Base-by-base conservation (phyloP, 2,113 vertebrate species). In the Progne subis region DNA sequence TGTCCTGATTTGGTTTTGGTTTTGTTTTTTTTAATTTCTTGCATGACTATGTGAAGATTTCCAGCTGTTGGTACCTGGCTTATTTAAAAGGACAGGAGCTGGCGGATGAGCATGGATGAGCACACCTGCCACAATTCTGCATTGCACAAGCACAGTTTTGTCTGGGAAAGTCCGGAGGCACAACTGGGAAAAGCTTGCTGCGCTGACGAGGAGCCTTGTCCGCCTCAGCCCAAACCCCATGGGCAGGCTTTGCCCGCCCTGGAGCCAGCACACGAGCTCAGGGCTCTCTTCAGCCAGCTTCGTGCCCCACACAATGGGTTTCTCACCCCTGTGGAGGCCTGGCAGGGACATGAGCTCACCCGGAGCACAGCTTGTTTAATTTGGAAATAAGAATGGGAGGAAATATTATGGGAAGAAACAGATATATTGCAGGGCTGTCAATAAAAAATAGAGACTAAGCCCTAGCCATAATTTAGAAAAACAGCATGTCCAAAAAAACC, bases 301-400 rank as follows among this genome's bases (percentile, higher is more conserved):
- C 18, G 7, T 1, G 0, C 31, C 21, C 25, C 19, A 4, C 11
- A 8, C 6, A 0, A 1, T 24, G 9, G 50, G 18, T 56, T 21
- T 32, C 29, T 68, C 16, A 2, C 8, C 32, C 29, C 56, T 6
- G 0, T 13, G 25, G 57, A 29, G 46, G n/a, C 47, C 44, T 20
- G 31, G 17, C 8, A 1, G 50, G 28, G 29, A 37, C 32, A 31
- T 0, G 0, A 37, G 15, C 18, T 74, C 2, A 0, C 52, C 31
- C 3, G 0, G 43, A 49, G 15, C 26, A 4, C 2, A 2, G 31
- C 18, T 41, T 19, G 7, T 46, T 41, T 34, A 12, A 60, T 32
- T 70, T 8, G 2, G 32, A 24, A n/a, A 26, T 1, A 8, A 26
- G 12, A 5, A 3, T 12, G 8, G 34, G 18, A 70, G n/a, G 39